Percentiles rank a stretch among this genome's conserved stretches.
Conservation (phyloP, 2,888 invertebrate genomes). For the Polymixis lichenea region DNA sequence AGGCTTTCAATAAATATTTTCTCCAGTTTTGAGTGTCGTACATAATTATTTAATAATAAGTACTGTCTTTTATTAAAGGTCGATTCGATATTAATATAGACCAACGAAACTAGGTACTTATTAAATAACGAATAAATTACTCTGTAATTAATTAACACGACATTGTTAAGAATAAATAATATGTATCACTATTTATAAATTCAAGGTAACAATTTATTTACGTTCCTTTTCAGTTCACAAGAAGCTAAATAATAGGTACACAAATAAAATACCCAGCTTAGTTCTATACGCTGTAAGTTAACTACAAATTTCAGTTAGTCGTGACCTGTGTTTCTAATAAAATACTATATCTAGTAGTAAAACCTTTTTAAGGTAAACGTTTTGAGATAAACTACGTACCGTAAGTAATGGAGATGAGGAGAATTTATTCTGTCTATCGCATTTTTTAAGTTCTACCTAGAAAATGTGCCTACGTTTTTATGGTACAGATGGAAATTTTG, state of each 20-base stretch:
- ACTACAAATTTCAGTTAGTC: slow-evolving; percentile 60
- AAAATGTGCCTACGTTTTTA: slow-evolving; percentile 63
- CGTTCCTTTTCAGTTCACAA: slow-evolving; percentile 13
- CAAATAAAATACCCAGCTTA: slow-evolving; percentile 54
- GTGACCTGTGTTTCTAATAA: slow-evolving; percentile 60
- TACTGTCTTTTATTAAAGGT: neutral
- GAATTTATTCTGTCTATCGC: slow-evolving; percentile 59
- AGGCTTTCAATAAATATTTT: neutral
- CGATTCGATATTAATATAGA: neutral
- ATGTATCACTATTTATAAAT: slow-evolving; percentile 11
- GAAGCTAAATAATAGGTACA: slow-evolving; percentile 49
- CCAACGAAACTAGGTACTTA: neutral
- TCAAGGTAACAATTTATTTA: slow-evolving; percentile 15
- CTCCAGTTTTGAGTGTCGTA: neutral
- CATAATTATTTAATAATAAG: neutral
- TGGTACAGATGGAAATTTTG: slow-evolving; percentile 51
- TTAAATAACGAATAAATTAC: slow-evolving; percentile 3
- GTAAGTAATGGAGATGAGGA: slow-evolving; percentile 65
- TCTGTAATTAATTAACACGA: slow-evolving; percentile 1
- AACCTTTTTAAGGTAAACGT: slow-evolving; percentile 62
- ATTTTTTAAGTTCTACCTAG: slow-evolving; percentile 57
- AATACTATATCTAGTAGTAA: slow-evolving; percentile 52
- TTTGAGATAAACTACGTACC: slow-evolving; percentile 62
- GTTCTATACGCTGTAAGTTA: slow-evolving; percentile 36
- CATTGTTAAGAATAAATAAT: neutral